phyloP scores from a whole-genome alignment of 2,888 invertebrate species.

The Microctonus aethiopoides region DNA sequence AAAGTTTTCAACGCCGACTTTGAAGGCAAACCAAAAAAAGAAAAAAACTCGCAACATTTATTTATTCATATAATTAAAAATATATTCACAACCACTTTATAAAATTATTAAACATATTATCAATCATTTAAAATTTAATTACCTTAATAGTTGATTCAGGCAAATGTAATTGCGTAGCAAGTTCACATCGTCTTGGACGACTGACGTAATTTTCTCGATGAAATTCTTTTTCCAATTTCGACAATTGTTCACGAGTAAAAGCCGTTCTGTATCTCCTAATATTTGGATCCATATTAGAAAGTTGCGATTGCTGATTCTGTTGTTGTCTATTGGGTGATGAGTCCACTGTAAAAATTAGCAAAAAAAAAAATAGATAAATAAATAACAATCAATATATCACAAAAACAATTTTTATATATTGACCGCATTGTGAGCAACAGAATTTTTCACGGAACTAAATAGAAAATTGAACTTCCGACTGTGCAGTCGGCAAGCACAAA shows the following conservation, averaged over 20 bases:
- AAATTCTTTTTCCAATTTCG: slow-evolving; percentile 94
- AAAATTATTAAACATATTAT: not conserved
- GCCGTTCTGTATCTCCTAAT: slow-evolving; percentile 95
- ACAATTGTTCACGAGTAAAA: slow-evolving; percentile 94
- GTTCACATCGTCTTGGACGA: slow-evolving; percentile 91
- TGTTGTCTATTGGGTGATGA: slow-evolving; percentile 37
- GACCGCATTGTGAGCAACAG: not conserved
- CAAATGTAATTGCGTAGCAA: slow-evolving; percentile 91
- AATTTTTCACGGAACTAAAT: not conserved
- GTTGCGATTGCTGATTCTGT: slow-evolving; percentile 24
- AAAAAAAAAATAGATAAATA: not conserved
- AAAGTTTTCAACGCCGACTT: slow-evolving; percentile 26
- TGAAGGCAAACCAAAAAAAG: slow-evolving; percentile 50
- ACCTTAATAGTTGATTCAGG: slow-evolving; percentile 99
- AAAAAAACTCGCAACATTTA: slow-evolving; percentile 52
- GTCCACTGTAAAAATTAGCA: slow-evolving; percentile 34
- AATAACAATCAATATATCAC: too few species aligned
- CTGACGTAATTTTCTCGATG: slow-evolving; percentile 98
- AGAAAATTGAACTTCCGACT: not conserved
- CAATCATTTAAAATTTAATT: slow-evolving; percentile 49
- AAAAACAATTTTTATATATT: too few species aligned
- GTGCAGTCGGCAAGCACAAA: too few species aligned
- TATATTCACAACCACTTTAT: not conserved
- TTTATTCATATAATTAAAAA: not conserved
- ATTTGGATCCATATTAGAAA: slow-evolving; percentile 70